These are phyloP conservation scores for Aldrovandia affinis DNA, from an alignment of 2,797 vertebrate species.

Conservation along the genomic window DNA sequence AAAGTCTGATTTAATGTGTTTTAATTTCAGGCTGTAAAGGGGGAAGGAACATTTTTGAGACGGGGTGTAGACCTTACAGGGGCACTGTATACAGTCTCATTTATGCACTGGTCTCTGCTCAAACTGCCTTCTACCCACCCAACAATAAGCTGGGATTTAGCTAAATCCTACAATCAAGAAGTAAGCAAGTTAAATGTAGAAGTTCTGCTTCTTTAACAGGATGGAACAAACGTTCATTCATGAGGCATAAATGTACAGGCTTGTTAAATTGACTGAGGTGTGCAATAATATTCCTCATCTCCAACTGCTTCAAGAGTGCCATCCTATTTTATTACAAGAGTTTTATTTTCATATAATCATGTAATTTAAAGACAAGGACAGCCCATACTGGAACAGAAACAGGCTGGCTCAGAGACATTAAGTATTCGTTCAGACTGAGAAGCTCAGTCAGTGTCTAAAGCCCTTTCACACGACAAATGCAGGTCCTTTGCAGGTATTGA, in stretches of 20 bases:
- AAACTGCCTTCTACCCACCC: neutral
- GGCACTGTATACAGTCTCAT: neutral
- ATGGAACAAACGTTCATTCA: neutral
- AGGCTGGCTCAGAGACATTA: constrained; percentile 18
- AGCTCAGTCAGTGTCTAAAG: constrained; percentile 18
- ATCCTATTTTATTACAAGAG: neutral
- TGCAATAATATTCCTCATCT: constrained; percentile 20
- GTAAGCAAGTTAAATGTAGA: neutral
- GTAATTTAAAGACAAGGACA: constrained; percentile 30
- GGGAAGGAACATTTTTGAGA: no score
- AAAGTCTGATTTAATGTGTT: no score
- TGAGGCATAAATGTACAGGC: neutral
- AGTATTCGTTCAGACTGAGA: constrained; percentile 7
- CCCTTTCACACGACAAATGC: neutral
- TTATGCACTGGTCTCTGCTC: neutral
- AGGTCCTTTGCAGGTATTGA: neutral
- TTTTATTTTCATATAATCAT: constrained; percentile 37
- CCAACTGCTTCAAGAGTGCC: constrained; percentile 9
- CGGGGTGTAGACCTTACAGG: neutral
- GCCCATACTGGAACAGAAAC: constrained; percentile 10
- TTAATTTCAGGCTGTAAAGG: no score
- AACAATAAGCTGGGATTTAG: neutral
- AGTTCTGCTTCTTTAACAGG: neutral
- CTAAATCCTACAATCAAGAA: neutral
- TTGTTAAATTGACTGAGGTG: constrained; percentile 3